Evolutionary conservation across 2,113 vertebrate genomes (phyloP).

Genomic region (Poecilia latipinna): DNA sequence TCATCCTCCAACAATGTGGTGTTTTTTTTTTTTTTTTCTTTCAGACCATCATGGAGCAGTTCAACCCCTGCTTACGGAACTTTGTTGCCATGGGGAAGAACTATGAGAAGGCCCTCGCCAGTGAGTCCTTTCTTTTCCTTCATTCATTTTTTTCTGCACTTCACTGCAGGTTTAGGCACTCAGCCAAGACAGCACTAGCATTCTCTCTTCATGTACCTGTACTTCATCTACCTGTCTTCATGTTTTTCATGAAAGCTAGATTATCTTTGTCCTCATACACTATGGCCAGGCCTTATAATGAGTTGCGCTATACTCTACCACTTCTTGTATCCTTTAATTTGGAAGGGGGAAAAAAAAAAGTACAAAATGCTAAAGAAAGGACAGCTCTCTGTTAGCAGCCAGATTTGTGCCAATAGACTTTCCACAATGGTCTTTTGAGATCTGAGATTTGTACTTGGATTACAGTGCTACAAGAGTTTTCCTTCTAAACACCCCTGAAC

Average conservation of each 20-base stretch:
- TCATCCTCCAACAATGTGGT: conserved; percentile 40
- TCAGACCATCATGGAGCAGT: conserved; percentile 98
- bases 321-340: conserved; percentile 21
- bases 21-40: conserved; percentile 50
- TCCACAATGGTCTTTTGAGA: background rate
- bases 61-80: conserved; percentile 98
- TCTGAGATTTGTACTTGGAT: background rate
- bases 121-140: conserved; percentile 80
- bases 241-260: conserved; percentile 27
- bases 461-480: conserved; percentile 3
- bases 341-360: conserved; percentile 9
- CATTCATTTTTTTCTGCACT: conserved; percentile 21
- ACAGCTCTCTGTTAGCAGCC: conserved; percentile 23
- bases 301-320: conserved; percentile 30
- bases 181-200: conserved; percentile 51
- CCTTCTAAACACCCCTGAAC: conserved; percentile 5
- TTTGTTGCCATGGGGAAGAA: conserved; percentile 99
- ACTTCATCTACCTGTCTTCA: conserved; percentile 12
- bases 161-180: conserved; percentile 52
- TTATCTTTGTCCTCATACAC: conserved; percentile 42
- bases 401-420: conserved; percentile 5
- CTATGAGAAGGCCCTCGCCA: conserved; percentile 98
- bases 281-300: conserved; percentile 48
- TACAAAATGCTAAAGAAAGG: conserved; percentile 43
- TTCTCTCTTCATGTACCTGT: background rate